phyloP scores from a whole-genome alignment of 1,140 invertebrate species.

The Sweltsa coloradensis region DNA sequence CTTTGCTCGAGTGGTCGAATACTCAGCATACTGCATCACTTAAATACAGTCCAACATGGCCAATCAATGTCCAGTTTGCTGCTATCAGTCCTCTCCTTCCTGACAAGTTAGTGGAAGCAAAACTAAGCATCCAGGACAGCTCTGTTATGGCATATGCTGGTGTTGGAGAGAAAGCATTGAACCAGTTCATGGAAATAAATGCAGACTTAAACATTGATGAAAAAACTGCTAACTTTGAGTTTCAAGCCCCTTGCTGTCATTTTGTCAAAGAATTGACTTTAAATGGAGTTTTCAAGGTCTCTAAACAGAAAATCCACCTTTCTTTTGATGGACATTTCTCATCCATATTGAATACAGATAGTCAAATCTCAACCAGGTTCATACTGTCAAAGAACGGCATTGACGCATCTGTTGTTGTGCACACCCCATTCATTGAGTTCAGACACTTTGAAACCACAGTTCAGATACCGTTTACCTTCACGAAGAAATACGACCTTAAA shows the following conservation, averaged over 20 bases:
- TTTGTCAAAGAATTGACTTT: background rate
- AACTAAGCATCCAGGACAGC: slow-evolving; percentile 1
- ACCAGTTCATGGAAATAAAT: background rate
- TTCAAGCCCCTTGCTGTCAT: slow-evolving; percentile 1
- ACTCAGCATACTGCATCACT: too few species aligned
- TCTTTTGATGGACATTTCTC: background rate
- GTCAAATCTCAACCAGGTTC: background rate
- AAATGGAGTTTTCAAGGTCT: background rate
- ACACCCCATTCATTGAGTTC: background rate
- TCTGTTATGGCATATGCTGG: background rate
- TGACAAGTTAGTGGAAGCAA: background rate
- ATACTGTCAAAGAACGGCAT: background rate
- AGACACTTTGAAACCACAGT: background rate
- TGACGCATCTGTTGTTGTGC: background rate
- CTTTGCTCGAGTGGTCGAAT: too few species aligned
- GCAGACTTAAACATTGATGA: background rate
- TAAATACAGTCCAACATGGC: too few species aligned
- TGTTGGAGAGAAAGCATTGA: background rate
- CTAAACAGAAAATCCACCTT: background rate
- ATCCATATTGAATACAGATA: background rate
- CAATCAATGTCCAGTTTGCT: too few species aligned
- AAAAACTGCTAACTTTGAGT: background rate
- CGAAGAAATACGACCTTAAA: background rate
- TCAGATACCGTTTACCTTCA: slow-evolving; percentile 4
- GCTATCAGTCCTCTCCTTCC: slow-evolving; percentile 2